A percentile compares a stretch with the other conserved stretches of the same genome.
Conservation (phyloP, 1,140 invertebrate species). For the Cylas formicarius region DNA sequence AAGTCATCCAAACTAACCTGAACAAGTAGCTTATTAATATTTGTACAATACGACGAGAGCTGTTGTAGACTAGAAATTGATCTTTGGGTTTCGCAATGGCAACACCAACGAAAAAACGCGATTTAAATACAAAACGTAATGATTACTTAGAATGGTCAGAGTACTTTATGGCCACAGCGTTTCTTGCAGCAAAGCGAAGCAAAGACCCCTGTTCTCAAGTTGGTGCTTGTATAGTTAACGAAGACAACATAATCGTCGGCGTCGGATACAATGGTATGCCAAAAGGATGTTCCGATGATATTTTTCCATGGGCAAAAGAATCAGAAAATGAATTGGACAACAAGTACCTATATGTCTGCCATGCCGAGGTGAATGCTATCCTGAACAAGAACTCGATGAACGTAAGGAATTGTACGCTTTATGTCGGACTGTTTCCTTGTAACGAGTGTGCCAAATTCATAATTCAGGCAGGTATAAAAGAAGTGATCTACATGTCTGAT, state of each 20-base stretch:
- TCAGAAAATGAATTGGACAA: constrained; percentile 50
- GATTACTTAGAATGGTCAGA: constrained; percentile 62
- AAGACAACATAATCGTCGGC: constrained; percentile 83
- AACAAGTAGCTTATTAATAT: too few species aligned
- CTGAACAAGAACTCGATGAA: constrained; percentile 79
- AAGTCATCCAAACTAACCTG: too few species aligned
- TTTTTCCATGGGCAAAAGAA: constrained; percentile 78
- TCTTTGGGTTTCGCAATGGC: too few species aligned
- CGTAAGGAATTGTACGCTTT: constrained; percentile 74
- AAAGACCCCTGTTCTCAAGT: constrained; percentile 92
- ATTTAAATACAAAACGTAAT: constrained; percentile 28
- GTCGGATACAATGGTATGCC: constrained; percentile 97
- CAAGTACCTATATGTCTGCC: constrained; percentile 88
- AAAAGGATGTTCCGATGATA: constrained; percentile 76
- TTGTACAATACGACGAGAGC: too few species aligned
- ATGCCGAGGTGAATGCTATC: constrained; percentile 96
- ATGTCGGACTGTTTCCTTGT: constrained; percentile 86
- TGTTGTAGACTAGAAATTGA: too few species aligned
- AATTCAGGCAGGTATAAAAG: constrained; percentile 87
- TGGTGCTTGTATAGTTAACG: constrained; percentile 86
- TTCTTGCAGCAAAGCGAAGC: constrained; percentile 79
- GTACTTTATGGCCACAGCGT: constrained; percentile 88
- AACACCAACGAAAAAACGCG: too few species aligned
- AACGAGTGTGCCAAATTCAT: constrained; percentile 96
- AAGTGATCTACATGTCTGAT: constrained; percentile 74